phyloP scores from a whole-genome alignment of 2,888 invertebrate genomes.

The Oligia latruncula region DNA sequence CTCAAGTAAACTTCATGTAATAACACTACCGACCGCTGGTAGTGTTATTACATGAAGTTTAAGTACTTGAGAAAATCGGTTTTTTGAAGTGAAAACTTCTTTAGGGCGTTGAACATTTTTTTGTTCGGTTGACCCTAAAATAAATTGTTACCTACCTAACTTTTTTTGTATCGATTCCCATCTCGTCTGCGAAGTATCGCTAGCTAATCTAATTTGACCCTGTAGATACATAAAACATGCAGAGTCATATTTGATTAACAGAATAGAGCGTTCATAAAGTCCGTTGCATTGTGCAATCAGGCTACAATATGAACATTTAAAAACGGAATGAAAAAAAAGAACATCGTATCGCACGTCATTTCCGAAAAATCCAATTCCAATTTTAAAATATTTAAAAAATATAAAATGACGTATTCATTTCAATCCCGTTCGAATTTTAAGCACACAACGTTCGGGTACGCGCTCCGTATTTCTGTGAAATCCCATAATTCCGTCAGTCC shows the following conservation, averaged over 20 bases:
- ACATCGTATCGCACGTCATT: conserved; percentile 50
- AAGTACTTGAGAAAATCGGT: no score
- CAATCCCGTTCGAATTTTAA: conserved; percentile 57
- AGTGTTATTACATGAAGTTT: no score
- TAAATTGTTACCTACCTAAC: no score
- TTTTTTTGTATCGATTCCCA: no score
- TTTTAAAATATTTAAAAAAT: conserved; percentile 58
- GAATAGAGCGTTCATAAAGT: conserved; percentile 34
- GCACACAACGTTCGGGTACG: conserved; percentile 56
- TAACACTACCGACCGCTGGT: background rate
- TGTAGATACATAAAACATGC: background rate
- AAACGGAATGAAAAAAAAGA: conserved; percentile 42
- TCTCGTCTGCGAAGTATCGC: no score
- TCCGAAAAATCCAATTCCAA: conserved; percentile 53
- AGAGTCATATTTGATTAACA: conserved; percentile 29
- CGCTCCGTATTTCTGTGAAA: conserved; percentile 66
- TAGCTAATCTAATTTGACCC: no score
- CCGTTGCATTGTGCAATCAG: conserved; percentile 32
- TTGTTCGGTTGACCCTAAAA: no score
- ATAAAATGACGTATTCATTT: conserved; percentile 63
- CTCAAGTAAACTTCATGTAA: background rate
- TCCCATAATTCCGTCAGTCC: conserved; percentile 68
- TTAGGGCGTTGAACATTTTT: no score
- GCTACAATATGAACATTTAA: conserved; percentile 38
- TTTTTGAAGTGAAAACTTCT: no score